Percentiles rank a stretch among this genome's conserved stretches.
These are phyloP conservation scores for Drosophila sulfurigaster DNA, from an alignment of 1,140 invertebrate species.

Conservation along the genomic window DNA sequence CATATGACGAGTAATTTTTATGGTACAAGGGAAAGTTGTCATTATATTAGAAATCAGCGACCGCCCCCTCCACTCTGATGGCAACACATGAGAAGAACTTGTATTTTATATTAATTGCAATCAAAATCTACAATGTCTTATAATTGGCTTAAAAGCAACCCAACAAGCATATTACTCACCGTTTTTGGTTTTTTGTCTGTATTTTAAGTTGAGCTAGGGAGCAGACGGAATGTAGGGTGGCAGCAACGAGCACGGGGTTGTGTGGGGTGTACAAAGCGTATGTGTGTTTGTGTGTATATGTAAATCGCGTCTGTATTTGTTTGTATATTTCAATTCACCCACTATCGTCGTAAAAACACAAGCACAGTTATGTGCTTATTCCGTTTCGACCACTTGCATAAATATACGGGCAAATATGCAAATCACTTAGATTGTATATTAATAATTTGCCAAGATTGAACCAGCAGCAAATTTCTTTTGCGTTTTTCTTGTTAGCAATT, in stretches of 20 bases:
- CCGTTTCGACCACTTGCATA: constrained; percentile 10
- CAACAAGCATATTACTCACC: constrained; percentile 69
- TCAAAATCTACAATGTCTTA: constrained; percentile 25
- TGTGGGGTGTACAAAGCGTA: constrained; percentile 19
- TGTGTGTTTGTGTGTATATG: constrained; percentile 35
- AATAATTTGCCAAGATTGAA: constrained; percentile 7
- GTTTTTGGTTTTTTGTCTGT: constrained; percentile 52
- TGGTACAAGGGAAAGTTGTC: constrained; percentile 50
- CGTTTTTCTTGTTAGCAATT: constrained; percentile 54
- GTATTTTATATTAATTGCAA: constrained; percentile 39
- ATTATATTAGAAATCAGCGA: constrained; percentile 19
- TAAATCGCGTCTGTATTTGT: constrained; percentile 44
- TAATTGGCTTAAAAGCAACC: constrained; percentile 66
- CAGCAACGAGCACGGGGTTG: constrained; percentile 41
- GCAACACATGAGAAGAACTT: not conserved
- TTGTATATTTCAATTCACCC: constrained; percentile 42
- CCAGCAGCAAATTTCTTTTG: constrained; percentile 45
- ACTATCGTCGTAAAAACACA: constrained; percentile 3
- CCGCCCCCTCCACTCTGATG: constrained; percentile 9
- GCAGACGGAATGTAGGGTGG: constrained; percentile 58
- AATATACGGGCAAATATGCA: constrained; percentile 21
- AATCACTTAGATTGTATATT: constrained; percentile 13
- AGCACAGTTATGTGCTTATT: constrained; percentile 13
- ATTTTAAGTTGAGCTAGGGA: constrained; percentile 47
- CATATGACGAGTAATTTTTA: constrained; percentile 29